A percentile compares a stretch with the other conserved stretches of the same genome.
Evolutionary conservation across 2,113 vertebrate genomes (phyloP).

Genomic region (Microtus oregoni): DNA sequence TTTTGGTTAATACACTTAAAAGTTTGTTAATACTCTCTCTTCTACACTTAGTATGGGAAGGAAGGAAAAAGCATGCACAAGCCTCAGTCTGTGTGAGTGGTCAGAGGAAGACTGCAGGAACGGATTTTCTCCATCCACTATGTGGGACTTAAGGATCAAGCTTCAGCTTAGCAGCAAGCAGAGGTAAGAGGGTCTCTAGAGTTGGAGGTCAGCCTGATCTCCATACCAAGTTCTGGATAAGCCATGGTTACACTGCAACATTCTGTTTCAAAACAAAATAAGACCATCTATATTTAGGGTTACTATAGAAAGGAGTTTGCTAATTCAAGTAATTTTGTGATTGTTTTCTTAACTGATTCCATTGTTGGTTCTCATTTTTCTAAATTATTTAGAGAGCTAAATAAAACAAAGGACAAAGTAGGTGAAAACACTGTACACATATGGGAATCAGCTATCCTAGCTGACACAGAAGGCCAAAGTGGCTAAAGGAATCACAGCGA

Average conservation of each 20-base stretch:
- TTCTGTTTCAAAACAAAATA: neutral
- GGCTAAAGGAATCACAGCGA: neutral
- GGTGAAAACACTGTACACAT: neutral
- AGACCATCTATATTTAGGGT: neutral
- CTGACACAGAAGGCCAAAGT: neutral
- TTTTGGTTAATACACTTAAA: neutral
- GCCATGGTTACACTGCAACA: neutral
- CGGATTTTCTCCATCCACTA: neutral
- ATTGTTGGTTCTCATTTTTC: neutral
- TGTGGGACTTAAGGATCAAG: neutral
- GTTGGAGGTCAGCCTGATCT: neutral
- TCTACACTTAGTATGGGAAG: neutral
- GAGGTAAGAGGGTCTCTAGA: neutral
- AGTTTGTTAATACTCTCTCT: neutral
- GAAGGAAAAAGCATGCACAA: neutral
- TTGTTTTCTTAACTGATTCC: neutral
- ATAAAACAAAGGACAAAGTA: neutral
- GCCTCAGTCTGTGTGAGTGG: neutral
- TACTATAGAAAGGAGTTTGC: neutral
- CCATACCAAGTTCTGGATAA: neutral
- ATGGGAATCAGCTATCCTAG: neutral
- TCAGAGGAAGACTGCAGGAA: neutral
- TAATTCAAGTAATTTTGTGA: neutral
- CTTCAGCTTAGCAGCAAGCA: neutral
- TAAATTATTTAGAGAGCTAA: neutral